Evolutionary conservation across 2,113 vertebrate species (phyloP).

Genomic region (Anseranas semipalmata): DNA sequence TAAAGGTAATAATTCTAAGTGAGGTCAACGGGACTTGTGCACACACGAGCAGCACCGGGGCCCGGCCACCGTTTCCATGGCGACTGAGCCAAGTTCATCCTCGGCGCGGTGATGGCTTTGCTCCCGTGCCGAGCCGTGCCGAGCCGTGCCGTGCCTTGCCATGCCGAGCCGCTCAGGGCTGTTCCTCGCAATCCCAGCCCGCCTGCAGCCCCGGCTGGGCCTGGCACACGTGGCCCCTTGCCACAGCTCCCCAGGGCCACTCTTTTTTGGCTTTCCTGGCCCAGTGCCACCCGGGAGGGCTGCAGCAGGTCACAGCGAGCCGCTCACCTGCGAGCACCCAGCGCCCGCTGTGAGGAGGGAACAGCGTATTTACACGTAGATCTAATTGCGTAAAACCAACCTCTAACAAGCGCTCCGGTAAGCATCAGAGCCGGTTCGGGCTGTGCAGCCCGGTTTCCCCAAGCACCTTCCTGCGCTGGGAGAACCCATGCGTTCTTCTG

Average conservation of each 20-base stretch:
- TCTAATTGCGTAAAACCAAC: not conserved
- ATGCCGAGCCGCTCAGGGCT: too few relatives aligned
- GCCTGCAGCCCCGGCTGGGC: too few relatives aligned
- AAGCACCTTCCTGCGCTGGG: rapidly evolving
- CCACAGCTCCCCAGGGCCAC: not conserved
- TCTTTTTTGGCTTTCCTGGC: not conserved
- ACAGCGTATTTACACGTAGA: rapidly evolving
- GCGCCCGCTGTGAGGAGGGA: rapidly evolving
- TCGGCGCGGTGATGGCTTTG: conserved; percentile 3
- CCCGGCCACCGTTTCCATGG: conserved; percentile 77
- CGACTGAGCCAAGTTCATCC: conserved; percentile 60
- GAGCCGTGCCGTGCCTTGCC: not conserved
- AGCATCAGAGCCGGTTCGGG: not conserved
- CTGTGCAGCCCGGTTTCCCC: not conserved
- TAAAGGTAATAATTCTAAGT: conserved; percentile 84
- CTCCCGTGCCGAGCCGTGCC: not conserved
- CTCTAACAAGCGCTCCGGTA: rapidly evolving
- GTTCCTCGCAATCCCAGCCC: not conserved
- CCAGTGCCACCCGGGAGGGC: not conserved
- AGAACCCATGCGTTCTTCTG: not conserved
- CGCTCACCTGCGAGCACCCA: rapidly evolving
- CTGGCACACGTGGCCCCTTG: not conserved
- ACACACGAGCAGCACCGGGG: conserved; percentile 6
- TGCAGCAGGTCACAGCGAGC: rapidly evolving
- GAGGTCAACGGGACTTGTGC: conserved; percentile 74